Base-by-base conservation (phyloP, 2,888 invertebrate species). In the Aleiodes alternator region DNA sequence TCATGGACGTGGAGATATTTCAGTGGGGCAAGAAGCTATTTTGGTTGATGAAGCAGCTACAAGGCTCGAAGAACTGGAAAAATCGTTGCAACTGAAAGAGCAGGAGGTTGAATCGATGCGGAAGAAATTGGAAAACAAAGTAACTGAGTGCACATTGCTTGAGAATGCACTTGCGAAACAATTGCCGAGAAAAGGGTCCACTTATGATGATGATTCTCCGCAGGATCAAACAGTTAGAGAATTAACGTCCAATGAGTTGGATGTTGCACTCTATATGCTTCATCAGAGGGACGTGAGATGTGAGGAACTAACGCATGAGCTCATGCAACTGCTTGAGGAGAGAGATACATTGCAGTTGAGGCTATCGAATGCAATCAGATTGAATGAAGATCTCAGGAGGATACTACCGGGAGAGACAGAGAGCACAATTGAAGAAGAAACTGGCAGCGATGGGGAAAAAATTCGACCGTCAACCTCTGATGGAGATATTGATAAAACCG, bases 271-370 rank as follows among this genome's bases (percentile, higher is more conserved):
- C 56, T 96, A 96, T 85, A 95, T 96, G 94, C 90, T 97, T 70
- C 96, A 97, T 87, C 96, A 96, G 85, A 92, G 96, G 79, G 96
- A 97, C 82, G 95, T 96, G 76, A 92, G 96, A 0, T 96, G 96
- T 87, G 96, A 97, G 85, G 96, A 97, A 88, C 91, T 97, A 76
- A 96, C 96, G 0, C 92, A 95, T 84, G 97, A 97, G 87, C 90
- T 97, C 70, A 95, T 95, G 80, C 94, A 91, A 85, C 90, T 97
- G 61, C 89, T 97, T 64, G 96, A 96, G 87, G 97, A 97, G 87
- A 92, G 97, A 72, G 97, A 97, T 85, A 95, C 95, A 0, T 89
- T 97, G 71, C 97, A 97, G 84, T 89, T 97, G 76, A 93, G 95
- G 80, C 90, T 97, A 7, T 96, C 96, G 0, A 95, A 96, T 85